Evolutionary conservation across 2,888 invertebrate genomes (phyloP), one percentile per base, ranked within the genome.

Genomic region (Drosophila fungiperda): DNA sequence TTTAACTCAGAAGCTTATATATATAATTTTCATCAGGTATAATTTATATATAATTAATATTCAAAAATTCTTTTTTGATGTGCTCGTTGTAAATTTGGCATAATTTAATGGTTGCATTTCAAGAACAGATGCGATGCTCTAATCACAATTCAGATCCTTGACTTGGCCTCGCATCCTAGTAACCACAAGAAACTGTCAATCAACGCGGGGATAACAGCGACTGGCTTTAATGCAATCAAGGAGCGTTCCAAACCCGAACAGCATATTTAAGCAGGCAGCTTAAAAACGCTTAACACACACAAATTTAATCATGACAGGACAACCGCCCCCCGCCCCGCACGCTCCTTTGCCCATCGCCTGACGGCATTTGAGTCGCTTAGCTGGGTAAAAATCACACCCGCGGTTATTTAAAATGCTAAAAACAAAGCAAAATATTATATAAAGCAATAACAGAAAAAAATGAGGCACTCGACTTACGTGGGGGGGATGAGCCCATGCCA

Each of bases 391-490:
- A 84, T 88, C 80, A 80, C 87, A 89, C 91, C 90, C 89, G 90
- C 91, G 89, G 91, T 82, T 91, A 90, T 91, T 91, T 87, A 80
- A 88, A 90, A 90, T 88, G 82, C 88, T 84, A 80, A 82, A 80
- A 86, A 82, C 81, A 84, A 66, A 66, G 70, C 67, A 80, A 85
- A 87, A 87, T 79, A 83, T 85, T 87, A 76, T 77, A 73, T 53
- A 55, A 78, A 71, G 73, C 66, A 87, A 68, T 81, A 83, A 83
- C 69, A 74, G 68, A 73, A 74, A 59, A 65, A 65, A 48, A 33
- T n/a, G 12, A 66, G 68, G 60, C 73, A 61, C 48, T 38, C 64
- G 45, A 61, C 63, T 73, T 73, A 64, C 42, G 29, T 29, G 29
- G 29, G 29, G 26, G 26, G 29, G 29, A 29, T 29, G 29, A 59